Percentiles rank a stretch among this genome's conserved stretches.
These are phyloP conservation scores for Theretra japonica DNA, from an alignment of 2,888 invertebrate species.

Conservation along the genomic window DNA sequence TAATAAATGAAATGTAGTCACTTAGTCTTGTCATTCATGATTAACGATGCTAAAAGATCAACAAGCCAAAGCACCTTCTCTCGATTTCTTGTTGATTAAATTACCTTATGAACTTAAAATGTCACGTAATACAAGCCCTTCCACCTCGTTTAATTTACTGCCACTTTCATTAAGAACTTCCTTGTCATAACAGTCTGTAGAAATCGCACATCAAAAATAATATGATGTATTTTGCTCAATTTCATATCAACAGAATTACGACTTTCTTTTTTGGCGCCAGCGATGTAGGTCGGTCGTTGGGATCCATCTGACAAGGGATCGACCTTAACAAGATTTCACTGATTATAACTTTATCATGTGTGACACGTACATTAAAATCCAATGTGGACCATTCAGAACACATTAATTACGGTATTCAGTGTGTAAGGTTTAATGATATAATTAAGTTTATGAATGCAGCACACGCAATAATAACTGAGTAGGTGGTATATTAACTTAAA, in stretches of 20 bases:
- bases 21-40: too few relatives aligned
- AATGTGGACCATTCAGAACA: neutral
- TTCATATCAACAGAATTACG: neutral
- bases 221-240: neutral
- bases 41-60: too few relatives aligned
- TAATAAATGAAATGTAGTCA: too few relatives aligned
- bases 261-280: slow-evolving; percentile 19
- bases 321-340: slow-evolving; percentile 12
- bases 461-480: neutral
- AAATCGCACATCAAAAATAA: slow-evolving; percentile 1
- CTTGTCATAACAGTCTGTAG: neutral
- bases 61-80: too few relatives aligned
- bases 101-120: neutral
- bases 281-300: neutral
- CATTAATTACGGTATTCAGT: neutral
- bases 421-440: neutral
- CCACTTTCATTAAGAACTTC: neutral
- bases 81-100: neutral
- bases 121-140: neutral
- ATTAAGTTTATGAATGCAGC: neutral
- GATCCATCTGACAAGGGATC: slow-evolving; percentile 17
- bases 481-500: neutral
- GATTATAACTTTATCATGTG: neutral
- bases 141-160: neutral
- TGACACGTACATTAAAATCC: neutral